Percentiles rank a stretch among this genome's conserved stretches.
Evolutionary conservation across 1,140 invertebrate genomes (phyloP).

Genomic region (Conus betulinus): DNA sequence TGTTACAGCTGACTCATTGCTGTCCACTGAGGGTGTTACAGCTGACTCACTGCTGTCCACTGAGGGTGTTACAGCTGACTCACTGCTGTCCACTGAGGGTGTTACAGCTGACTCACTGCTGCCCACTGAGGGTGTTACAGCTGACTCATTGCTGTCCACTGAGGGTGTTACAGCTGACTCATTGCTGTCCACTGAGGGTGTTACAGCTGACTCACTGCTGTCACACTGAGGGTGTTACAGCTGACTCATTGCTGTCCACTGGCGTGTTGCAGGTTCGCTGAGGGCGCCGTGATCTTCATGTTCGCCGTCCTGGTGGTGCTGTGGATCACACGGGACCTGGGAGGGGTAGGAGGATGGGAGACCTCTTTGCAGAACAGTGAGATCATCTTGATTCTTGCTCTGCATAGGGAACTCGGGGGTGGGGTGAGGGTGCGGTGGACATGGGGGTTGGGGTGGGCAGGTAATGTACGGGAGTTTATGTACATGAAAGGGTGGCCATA

Average conservation of each 20-base stretch:
- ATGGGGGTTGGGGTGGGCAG: neutral
- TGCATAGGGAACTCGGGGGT: neutral
- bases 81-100: constrained; percentile 81
- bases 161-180: no score
- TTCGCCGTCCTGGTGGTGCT: constrained; percentile 88
- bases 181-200: no score
- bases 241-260: no score
- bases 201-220: no score
- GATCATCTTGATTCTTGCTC: neutral
- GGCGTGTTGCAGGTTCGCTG: constrained; percentile 79
- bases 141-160: no score
- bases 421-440: neutral
- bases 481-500: neutral
- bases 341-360: constrained; percentile 87
- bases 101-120: constrained; percentile 35
- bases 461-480: neutral
- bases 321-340: constrained; percentile 92
- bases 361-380: constrained; percentile 67
- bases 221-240: no score
- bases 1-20: no score
- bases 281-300: constrained; percentile 84
- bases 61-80: constrained; percentile 54
- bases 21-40: no score
- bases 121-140: no score
- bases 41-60: no score